Base-by-base conservation (phyloP, 1,140 invertebrate species). In the Brachionus calyciflorus region DNA sequence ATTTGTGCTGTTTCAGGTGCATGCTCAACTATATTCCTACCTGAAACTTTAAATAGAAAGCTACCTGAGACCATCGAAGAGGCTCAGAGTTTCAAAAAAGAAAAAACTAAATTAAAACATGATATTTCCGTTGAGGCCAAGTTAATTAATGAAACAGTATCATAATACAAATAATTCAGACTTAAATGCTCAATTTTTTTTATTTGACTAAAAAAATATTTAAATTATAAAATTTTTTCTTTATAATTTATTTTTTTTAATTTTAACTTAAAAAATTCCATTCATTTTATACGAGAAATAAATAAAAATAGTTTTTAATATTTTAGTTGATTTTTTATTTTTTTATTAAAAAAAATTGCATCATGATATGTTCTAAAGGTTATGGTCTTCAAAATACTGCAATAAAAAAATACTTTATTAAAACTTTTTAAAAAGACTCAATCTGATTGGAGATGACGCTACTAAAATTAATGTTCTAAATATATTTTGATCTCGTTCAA, bases 11-110 rank as follows among this genome's bases (percentile, higher is more conserved):
- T 60, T n/a, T 30, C 17, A 21, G 49, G 33, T 17, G 70, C 48
- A 21, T 26, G 33, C 10, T 37, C 51, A 40, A 76, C 48, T 60
- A 19, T 76, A 9, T 49, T 76, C n/a, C 24, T 76, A 12, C 70
- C 70, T 1, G 70, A 76, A 60, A 76, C 70, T 2, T 24, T 40
- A 21, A 41, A 57, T 44, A 24, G 51, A 76, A 53, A 53, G 37
- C 21, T 76, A 24, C 70, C 70, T 6, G 48, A 76, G 26, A 55
- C 49, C 5, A 44, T 76, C 5, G 28, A 76, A 26, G 70, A 76
- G 53, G 40, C 46, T 70, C 28, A 40, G 14, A 33, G 49, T 49
- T 70, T 33, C 17, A 70, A 49, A 49, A 49, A 37, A 70, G 12
- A 30, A 5, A 48, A 9, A 9, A 19, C 12, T 19, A 70, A 70